phyloP scores from a whole-genome alignment of 2,113 vertebrate genomes.

The Elephantulus edwardii region DNA sequence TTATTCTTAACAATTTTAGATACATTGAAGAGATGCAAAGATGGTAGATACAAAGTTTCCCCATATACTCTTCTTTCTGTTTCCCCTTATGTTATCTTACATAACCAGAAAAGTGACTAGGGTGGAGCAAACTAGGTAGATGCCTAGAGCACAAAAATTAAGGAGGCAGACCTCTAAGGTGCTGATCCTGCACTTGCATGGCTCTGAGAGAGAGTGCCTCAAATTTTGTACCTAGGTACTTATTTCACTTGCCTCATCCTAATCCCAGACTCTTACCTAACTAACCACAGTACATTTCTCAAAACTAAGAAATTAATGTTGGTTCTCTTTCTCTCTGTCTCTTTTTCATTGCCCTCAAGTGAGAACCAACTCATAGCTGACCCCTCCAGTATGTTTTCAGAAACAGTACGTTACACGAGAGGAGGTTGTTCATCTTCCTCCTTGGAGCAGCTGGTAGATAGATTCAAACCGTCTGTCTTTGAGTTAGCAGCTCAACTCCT shows the following conservation, averaged over 20 bases:
- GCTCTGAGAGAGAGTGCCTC: background rate
- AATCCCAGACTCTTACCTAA: background rate
- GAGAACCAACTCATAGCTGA: too few relatives aligned
- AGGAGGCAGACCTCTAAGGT: background rate
- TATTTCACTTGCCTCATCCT: background rate
- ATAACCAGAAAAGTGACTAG: background rate
- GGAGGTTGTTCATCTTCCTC: too few relatives aligned
- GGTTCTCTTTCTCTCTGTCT: too few relatives aligned
- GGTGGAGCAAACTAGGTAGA: background rate
- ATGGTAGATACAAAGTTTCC: background rate
- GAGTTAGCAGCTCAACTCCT: too few relatives aligned
- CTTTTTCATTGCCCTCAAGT: too few relatives aligned
- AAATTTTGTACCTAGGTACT: background rate
- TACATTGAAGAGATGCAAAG: conserved; percentile 2
- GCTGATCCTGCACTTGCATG: background rate
- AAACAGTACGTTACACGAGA: too few relatives aligned
- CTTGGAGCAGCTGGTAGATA: too few relatives aligned
- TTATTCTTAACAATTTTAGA: conserved; percentile 42
- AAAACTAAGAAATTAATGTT: background rate
- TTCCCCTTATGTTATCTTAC: background rate
- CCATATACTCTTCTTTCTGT: background rate
- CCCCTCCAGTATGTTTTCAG: too few relatives aligned
- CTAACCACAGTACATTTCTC: background rate
- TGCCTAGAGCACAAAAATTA: too few relatives aligned
- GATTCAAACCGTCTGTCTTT: too few relatives aligned